Evolutionary conservation across 2,113 vertebrate species (phyloP), one percentile per base, ranked within the genome.

Genomic region (Strix uralensis): DNA sequence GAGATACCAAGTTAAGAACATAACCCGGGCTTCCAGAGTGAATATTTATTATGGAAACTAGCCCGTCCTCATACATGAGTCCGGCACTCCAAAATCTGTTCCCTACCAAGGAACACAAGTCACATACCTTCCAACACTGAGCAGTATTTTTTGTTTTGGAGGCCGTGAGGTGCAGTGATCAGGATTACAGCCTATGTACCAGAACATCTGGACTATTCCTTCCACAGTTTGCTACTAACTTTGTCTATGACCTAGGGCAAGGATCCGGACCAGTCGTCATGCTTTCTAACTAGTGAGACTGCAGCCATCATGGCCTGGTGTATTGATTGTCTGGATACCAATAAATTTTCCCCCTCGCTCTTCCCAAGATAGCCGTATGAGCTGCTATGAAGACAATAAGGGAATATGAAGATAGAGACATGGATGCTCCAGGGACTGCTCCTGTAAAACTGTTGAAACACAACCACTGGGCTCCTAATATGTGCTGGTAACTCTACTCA

Each of bases 31-130:
- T 34, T 49, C 16, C 44, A 46, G 44, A 46, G 8, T 16, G 44
- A 46, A 2, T 42, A 7, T 5, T 61, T 46, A 29, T 7, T 9
- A 16, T 7, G 29, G 10, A 5, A 80, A 26, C 3, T 27, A 70
- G 2, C 1, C 38, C 55, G 10, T 19, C 20, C 5, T 78, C 4
- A 0, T 7, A 5, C 2, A 11, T 9, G 6, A 73, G 3, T 5
- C 11, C 44, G 44, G 2, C 4, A 11, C 13, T 51, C 11, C 34
- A 71, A 54, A 81, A 44, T 22, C 7, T 51, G 3, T 20, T 51
- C 5, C 25, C 1, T 2, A 32, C 18, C 9, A 63, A 58, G 16
- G 6, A 42, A 30, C 0, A 0, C 1, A 29, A 14, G 6, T 19
- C 26, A n/a, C 5, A 15, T 15, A 10, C 27, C 1, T 71, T 65